Conservation (phyloP, 2,888 invertebrate species). For the Metallyticus violacea region DNA sequence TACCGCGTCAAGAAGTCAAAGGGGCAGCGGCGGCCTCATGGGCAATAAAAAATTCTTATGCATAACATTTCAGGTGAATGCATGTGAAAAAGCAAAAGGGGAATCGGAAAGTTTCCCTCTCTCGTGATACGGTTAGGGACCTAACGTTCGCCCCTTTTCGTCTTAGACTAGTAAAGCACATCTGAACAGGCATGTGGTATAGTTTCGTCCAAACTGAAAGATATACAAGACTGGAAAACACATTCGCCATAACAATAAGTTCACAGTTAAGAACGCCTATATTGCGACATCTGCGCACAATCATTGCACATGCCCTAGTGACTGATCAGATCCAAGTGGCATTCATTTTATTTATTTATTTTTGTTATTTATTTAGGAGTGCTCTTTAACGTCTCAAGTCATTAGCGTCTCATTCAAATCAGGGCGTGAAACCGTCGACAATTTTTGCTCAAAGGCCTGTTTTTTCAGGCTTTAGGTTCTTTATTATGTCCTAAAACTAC, state of each 20-base stretch:
- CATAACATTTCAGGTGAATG: constrained; percentile 18
- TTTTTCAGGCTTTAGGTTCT: no score
- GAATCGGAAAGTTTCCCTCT: neutral
- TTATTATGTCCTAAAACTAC: no score
- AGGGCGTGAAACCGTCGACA: no score
- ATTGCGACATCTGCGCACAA: no score
- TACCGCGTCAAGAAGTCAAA: neutral
- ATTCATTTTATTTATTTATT: no score
- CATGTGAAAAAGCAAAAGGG: constrained; percentile 10
- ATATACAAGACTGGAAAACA: neutral
- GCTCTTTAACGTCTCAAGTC: no score
- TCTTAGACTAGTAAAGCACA: constrained; percentile 3
- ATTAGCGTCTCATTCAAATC: no score
- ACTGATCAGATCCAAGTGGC: no score
- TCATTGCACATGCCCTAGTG: no score
- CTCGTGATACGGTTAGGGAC: neutral
- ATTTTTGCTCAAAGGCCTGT: no score
- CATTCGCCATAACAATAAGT: neutral
- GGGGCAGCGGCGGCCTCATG: neutral
- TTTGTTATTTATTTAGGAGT: no score
- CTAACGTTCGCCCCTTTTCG: neutral
- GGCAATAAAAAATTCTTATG: constrained; percentile 4
- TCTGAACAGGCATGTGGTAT: neutral
- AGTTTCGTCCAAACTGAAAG: neutral
- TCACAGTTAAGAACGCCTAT: neutral